Conservation (phyloP, 2,888 invertebrate species). For the Arge pagana region DNA sequence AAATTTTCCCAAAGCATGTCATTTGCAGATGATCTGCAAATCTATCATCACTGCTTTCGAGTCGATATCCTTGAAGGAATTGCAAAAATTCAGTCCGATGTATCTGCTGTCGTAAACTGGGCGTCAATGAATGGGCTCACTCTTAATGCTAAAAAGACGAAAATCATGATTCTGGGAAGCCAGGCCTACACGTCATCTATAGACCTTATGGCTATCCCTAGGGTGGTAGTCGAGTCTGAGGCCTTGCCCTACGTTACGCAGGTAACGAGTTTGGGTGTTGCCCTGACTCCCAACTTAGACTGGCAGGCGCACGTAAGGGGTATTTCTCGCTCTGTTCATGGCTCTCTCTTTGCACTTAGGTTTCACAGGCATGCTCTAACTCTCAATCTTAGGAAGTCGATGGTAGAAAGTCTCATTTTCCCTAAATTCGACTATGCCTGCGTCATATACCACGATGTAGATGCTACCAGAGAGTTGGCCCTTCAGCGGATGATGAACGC, state of each 20-base stretch:
- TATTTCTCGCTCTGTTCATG: not conserved
- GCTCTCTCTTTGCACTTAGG: not conserved
- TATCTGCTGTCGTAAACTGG: not conserved
- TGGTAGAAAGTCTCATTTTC: not conserved
- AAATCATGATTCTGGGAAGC: not conserved
- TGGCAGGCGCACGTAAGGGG: not conserved
- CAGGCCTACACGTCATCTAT: not conserved
- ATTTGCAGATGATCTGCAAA: not conserved
- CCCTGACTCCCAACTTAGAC: not conserved
- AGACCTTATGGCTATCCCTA: not conserved
- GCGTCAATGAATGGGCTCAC: not conserved
- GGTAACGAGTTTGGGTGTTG: not conserved
- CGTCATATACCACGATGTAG: conserved; percentile 5
- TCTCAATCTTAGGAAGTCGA: not conserved
- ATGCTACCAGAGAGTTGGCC: not conserved
- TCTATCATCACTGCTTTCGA: not conserved
- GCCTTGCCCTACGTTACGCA: not conserved
- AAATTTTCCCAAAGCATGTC: not conserved
- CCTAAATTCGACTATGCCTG: not conserved
- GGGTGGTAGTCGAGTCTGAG: not conserved
- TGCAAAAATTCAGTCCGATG: not conserved
- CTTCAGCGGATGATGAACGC: conserved; percentile 4
- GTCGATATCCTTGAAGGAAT: not conserved
- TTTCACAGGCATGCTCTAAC: not conserved
- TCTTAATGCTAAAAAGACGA: not conserved